Evolutionary conservation across 1,140 invertebrate species (phyloP).

Genomic region (Rhyzopertha dominica): DNA sequence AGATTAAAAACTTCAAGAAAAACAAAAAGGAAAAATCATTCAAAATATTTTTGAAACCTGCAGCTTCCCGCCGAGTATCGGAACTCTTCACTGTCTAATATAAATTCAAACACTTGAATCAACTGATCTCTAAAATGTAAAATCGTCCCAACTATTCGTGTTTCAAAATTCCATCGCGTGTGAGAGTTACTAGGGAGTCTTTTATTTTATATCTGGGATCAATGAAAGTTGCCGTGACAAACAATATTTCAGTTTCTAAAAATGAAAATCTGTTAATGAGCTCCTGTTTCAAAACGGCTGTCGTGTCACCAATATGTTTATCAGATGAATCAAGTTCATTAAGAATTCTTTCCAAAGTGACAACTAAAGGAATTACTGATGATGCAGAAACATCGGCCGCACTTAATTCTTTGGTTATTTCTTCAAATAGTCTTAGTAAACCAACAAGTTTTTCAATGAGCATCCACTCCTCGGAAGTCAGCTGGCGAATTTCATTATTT

Average conservation of each 20-base stretch:
- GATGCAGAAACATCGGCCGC: constrained; percentile 38
- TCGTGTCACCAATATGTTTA: constrained; percentile 25
- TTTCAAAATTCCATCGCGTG: constrained; percentile 15
- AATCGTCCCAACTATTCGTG: constrained; percentile 1
- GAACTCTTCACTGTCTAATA: constrained; percentile 4
- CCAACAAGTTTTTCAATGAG: constrained; percentile 34
- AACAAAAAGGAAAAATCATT: neutral
- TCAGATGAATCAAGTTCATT: constrained; percentile 31
- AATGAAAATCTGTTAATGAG: neutral
- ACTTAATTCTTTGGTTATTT: too few species aligned
- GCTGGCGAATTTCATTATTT: too few species aligned
- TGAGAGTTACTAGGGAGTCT: constrained; percentile 1
- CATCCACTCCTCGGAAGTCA: constrained; percentile 16
- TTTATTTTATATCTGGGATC: too few species aligned
- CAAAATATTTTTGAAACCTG: constrained; percentile 5
- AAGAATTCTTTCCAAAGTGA: too few species aligned
- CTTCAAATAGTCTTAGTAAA: too few species aligned
- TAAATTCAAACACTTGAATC: constrained; percentile 14
- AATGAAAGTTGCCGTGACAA: too few species aligned
- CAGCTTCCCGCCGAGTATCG: neutral
- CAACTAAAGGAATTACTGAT: constrained; percentile 29
- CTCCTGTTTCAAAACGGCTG: constrained; percentile 23
- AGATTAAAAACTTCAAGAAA: constrained; percentile 5
- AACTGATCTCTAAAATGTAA: neutral
- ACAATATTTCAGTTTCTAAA: too few species aligned